Percentiles rank a stretch among this genome's conserved stretches.
These are phyloP conservation scores for Thymelicus lineola DNA, from an alignment of 2,888 invertebrate species.

Conservation along the genomic window DNA sequence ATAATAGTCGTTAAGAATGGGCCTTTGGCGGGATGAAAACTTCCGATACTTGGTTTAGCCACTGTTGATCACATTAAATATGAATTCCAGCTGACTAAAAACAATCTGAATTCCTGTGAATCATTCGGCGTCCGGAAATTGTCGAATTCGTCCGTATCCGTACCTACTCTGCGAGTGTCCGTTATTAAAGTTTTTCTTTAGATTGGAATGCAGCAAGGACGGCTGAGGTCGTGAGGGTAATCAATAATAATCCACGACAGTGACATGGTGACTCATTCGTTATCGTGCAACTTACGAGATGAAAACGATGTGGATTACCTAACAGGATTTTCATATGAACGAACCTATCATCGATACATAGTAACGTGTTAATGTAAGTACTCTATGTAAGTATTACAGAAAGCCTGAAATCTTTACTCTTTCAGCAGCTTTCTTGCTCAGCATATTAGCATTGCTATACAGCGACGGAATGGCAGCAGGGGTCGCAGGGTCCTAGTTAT, in stretches of 20 bases:
- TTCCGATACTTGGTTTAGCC: no score
- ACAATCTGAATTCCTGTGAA: background rate
- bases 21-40: no score
- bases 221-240: conserved; percentile 23
- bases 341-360: background rate
- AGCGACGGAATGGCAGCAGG: no score
- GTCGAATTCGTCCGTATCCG: conserved; percentile 7
- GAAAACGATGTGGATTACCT: conserved; percentile 20
- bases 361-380: background rate
- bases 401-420: no score
- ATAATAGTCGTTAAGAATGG: no score
- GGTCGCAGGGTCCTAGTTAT: no score
- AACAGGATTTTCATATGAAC: conserved; percentile 15
- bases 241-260: background rate
- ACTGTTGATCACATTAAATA: no score
- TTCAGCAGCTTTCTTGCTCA: no score
- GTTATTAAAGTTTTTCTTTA: conserved; percentile 40
- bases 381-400: no score
- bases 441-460: no score
- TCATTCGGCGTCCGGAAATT: conserved; percentile 15
- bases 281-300: background rate
- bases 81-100: no score
- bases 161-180: background rate
- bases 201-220: conserved; percentile 45
- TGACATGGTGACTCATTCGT: conserved; percentile 40